phyloP scores from a whole-genome alignment of 2,797 vertebrate species.

The Enteromius argenteus region DNA sequence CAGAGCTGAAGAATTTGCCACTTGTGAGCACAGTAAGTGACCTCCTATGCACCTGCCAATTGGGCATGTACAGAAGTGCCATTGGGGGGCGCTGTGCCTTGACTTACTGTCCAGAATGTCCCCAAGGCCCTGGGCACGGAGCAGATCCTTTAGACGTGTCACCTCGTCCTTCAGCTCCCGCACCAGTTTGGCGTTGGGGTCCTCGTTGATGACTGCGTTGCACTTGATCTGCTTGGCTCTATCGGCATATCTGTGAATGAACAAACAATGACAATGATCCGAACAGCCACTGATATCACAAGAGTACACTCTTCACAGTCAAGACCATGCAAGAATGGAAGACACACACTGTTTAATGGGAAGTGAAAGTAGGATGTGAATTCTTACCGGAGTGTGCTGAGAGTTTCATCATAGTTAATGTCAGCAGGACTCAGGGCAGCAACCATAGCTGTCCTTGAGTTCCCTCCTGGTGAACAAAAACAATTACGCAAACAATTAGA shows the following conservation, averaged over 20 bases:
- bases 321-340: neutral
- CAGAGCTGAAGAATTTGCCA: constrained; percentile 42
- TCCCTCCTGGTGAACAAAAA: constrained; percentile 84
- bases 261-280: neutral
- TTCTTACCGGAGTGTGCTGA: constrained; percentile 94
- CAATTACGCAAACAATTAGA: constrained; percentile 14
- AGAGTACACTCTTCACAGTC: neutral
- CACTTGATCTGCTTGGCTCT: constrained; percentile 98
- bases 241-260: constrained; percentile 89
- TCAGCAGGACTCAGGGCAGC: constrained; percentile 98
- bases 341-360: neutral
- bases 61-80: constrained; percentile 8
- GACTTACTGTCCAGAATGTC: constrained; percentile 99
- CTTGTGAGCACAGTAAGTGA: constrained; percentile 11
- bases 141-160: constrained; percentile 91
- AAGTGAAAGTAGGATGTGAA: neutral
- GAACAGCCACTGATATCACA: constrained; percentile 5
- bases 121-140: constrained; percentile 94
- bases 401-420: constrained; percentile 98
- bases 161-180: constrained; percentile 98
- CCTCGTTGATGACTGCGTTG: constrained; percentile 98
- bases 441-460: constrained; percentile 98
- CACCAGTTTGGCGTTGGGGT: constrained; percentile 97
- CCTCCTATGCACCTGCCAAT: neutral
- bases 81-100: constrained; percentile 13